A percentile compares a stretch with the other conserved stretches of the same genome.
These are phyloP conservation scores for Sternotherus odoratus DNA, from an alignment of 2,797 vertebrate species.

Conservation along the genomic window DNA sequence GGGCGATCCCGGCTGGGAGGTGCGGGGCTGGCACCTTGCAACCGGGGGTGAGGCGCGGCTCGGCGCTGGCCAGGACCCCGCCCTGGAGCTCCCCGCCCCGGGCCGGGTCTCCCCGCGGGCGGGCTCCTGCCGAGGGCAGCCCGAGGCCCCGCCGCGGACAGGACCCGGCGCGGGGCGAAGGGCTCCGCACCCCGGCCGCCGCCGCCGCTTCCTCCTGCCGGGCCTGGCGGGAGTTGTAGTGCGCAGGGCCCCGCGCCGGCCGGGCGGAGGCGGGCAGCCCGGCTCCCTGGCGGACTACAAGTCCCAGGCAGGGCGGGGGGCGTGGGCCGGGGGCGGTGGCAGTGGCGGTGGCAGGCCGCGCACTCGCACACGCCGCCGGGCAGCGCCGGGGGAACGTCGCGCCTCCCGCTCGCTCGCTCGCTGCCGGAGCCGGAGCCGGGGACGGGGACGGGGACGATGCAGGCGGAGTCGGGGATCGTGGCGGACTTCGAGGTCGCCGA, in stretches of 20 bases:
- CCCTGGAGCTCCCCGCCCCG: no score
- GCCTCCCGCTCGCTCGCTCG: not conserved
- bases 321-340: not conserved
- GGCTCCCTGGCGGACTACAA: conserved; percentile 83
- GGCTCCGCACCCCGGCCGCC: not conserved
- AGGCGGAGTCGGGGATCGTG: conserved; percentile 96
- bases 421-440: no score
- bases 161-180: not conserved
- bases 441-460: conserved; percentile 82
- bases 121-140: no score
- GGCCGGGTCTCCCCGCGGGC: no score
- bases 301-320: conserved; percentile 67
- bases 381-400: not conserved
- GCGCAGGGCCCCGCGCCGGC: not conserved
- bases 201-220: conserved; percentile 3
- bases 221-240: conserved; percentile 84
- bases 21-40: no score
- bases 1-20: no score
- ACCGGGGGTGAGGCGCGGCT: no score
- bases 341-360: not conserved
- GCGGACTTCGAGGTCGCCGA: conserved; percentile 95
- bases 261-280: not conserved
- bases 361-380: not conserved
- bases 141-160: no score
- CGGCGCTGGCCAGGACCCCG: no score